Percentiles rank a stretch among this genome's conserved stretches.
Evolutionary conservation across 2,113 vertebrate genomes (phyloP).

Genomic region (Vicugna pacos): DNA sequence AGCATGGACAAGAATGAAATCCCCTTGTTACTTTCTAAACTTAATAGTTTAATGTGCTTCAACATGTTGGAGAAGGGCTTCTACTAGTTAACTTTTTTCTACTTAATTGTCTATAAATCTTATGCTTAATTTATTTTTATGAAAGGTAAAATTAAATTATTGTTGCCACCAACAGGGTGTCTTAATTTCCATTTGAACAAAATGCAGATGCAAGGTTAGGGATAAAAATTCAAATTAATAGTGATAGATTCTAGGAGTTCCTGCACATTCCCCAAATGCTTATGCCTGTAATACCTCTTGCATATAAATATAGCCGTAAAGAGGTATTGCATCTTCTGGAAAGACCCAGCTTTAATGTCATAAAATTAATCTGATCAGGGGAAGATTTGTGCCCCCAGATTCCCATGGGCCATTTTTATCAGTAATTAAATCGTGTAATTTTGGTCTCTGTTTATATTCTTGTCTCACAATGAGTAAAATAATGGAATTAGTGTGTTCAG

Average conservation of each 20-base stretch:
- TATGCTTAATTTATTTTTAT: slow-evolving; percentile 44
- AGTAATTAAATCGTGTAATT: slow-evolving; percentile 26
- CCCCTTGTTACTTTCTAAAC: not conserved
- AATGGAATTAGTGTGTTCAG: not conserved
- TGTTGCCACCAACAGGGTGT: slow-evolving; percentile 80
- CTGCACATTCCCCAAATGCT: not conserved
- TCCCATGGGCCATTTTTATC: not conserved
- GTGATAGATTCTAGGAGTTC: not conserved
- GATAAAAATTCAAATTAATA: slow-evolving; percentile 30
- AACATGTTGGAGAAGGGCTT: slow-evolving; percentile 52
- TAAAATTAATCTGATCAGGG: not conserved
- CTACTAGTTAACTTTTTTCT: slow-evolving; percentile 50
- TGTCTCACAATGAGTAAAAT: not conserved
- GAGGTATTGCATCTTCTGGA: not conserved
- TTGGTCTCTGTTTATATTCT: slow-evolving; percentile 21
- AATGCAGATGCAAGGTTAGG: not conserved
- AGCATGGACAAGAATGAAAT: not conserved
- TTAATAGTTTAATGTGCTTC: slow-evolving; percentile 46
- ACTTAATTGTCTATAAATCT: slow-evolving; percentile 42
- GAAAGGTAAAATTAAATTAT: slow-evolving; percentile 76
- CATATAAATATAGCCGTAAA: slow-evolving; percentile 9
- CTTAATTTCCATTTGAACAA: slow-evolving; percentile 24
- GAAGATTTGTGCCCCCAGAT: not conserved
- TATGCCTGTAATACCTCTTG: not conserved
- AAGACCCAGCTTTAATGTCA: not conserved